These are phyloP conservation scores for Myopa tessellatipennis DNA, from an alignment of 2,888 invertebrate genomes.

Conservation along the genomic window DNA sequence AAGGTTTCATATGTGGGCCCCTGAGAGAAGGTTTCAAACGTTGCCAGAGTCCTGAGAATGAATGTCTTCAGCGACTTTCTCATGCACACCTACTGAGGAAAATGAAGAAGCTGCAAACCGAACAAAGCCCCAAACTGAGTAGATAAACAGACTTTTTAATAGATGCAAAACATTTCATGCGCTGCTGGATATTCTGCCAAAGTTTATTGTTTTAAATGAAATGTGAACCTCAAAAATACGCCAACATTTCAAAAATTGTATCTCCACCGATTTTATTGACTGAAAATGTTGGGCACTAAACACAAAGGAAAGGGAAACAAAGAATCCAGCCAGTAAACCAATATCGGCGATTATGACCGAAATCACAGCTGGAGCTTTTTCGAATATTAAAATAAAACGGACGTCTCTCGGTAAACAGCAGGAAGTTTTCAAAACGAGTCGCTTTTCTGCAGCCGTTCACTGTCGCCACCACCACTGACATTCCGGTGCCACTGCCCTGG, in stretches of 20 bases:
- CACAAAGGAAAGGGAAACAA: conserved; percentile 7
- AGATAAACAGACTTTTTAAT: conserved; percentile 30
- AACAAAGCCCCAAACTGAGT: conserved; percentile 21
- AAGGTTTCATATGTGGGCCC: too few relatives aligned
- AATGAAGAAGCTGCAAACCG: conserved; percentile 16
- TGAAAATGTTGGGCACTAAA: conserved; percentile 23
- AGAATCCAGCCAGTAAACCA: conserved; percentile 32
- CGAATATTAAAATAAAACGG: conserved; percentile 41
- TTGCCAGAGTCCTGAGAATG: neutral
- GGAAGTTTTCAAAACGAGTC: conserved; percentile 40
- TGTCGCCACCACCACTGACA: conserved; percentile 36
- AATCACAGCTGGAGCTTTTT: conserved; percentile 50
- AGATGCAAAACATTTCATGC: conserved; percentile 35
- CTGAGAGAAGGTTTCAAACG: too few relatives aligned
- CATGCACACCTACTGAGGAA: neutral
- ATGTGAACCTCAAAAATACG: conserved; percentile 35
- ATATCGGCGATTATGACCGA: conserved; percentile 49
- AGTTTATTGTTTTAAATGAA: conserved; percentile 46
- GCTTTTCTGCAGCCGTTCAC: conserved; percentile 12
- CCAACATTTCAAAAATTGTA: conserved; percentile 29
- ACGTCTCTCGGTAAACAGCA: conserved; percentile 43
- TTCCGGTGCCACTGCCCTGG: conserved; percentile 27
- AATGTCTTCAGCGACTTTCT: neutral
- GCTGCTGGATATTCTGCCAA: conserved; percentile 44
- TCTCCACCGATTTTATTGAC: conserved; percentile 36